Percentiles rank a stretch among this genome's conserved stretches.
Evolutionary conservation across 2,888 invertebrate genomes (phyloP).

Genomic region (Euplagia quadripunctaria): DNA sequence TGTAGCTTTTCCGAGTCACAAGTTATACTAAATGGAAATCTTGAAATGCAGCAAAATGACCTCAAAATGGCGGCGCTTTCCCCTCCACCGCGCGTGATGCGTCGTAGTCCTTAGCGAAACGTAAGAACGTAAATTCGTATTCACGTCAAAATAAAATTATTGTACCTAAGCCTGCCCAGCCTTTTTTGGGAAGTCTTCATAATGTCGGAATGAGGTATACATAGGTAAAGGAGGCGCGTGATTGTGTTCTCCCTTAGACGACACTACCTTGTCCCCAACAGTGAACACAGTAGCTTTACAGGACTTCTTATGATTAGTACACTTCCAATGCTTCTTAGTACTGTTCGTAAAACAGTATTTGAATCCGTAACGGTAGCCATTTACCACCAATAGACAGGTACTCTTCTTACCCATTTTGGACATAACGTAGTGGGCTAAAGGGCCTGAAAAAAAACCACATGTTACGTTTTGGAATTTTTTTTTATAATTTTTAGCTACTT

Average conservation of each 20-base stretch:
- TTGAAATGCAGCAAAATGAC: too few relatives aligned
- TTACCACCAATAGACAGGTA: background rate
- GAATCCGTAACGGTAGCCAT: slow-evolving; percentile 12
- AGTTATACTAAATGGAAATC: too few relatives aligned
- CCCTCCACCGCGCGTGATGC: too few relatives aligned
- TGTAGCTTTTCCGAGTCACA: too few relatives aligned
- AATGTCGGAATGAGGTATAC: background rate
- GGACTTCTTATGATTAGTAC: slow-evolving; percentile 9
- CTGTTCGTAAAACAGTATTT: slow-evolving; percentile 12
- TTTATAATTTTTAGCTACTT: background rate
- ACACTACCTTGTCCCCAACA: background rate
- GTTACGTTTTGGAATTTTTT: background rate
- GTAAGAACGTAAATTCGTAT: too few relatives aligned
- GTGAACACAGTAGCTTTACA: slow-evolving; percentile 15
- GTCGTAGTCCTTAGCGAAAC: too few relatives aligned
- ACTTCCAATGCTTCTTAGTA: slow-evolving; percentile 14
- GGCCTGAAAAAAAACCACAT: background rate
- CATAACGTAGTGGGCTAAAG: slow-evolving; percentile 3
- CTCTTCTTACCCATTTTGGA: slow-evolving; percentile 13
- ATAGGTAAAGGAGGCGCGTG: slow-evolving; percentile 1
- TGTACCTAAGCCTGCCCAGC: background rate
- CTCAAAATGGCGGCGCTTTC: too few relatives aligned
- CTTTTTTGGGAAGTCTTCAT: background rate
- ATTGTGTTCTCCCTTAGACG: slow-evolving; percentile 12
- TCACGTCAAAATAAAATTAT: background rate